phyloP scores from a whole-genome alignment of 2,797 vertebrate species.

The Adelosebastes latens region DNA sequence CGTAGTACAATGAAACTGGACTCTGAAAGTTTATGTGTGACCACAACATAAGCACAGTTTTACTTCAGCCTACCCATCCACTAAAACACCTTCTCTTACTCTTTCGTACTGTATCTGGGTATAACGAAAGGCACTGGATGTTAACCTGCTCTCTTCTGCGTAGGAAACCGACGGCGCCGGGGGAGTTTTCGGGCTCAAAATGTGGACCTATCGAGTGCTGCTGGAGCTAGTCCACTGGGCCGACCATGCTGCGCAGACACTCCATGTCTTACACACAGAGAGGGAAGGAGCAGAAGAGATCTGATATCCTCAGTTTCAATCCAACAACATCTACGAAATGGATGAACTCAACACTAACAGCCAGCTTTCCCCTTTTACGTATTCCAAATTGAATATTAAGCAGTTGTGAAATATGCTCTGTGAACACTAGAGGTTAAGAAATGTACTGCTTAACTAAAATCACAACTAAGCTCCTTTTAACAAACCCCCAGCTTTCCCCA shows the following conservation, averaged over 20 bases:
- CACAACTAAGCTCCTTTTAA: slow-evolving; percentile 60
- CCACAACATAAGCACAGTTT: background rate
- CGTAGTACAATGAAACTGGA: background rate
- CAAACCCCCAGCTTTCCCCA: slow-evolving; percentile 59
- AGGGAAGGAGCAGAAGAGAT: slow-evolving; percentile 57
- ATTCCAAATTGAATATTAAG: slow-evolving; percentile 25
- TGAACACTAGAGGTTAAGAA: slow-evolving; percentile 43
- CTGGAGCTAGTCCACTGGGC: slow-evolving; percentile 85
- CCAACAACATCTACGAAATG: slow-evolving; percentile 27
- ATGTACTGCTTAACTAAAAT: slow-evolving; percentile 43
- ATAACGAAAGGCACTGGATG: background rate
- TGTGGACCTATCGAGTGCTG: slow-evolving; percentile 83
- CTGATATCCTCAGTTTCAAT: slow-evolving; percentile 36
- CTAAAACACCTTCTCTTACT: background rate
- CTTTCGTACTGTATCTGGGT: background rate
- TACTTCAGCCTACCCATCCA: background rate
- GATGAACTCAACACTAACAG: slow-evolving; percentile 58
- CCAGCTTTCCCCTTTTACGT: slow-evolving; percentile 46
- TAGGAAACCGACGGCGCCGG: slow-evolving; percentile 78
- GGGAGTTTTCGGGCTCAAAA: slow-evolving; percentile 74
- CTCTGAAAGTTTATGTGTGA: background rate
- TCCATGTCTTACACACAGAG: slow-evolving; percentile 74
- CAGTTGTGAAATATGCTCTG: slow-evolving; percentile 19
- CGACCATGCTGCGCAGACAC: slow-evolving; percentile 74
- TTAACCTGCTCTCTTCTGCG: slow-evolving; percentile 5